phyloP scores from a whole-genome alignment of 2,113 vertebrate species.

The Nestor notabilis region DNA sequence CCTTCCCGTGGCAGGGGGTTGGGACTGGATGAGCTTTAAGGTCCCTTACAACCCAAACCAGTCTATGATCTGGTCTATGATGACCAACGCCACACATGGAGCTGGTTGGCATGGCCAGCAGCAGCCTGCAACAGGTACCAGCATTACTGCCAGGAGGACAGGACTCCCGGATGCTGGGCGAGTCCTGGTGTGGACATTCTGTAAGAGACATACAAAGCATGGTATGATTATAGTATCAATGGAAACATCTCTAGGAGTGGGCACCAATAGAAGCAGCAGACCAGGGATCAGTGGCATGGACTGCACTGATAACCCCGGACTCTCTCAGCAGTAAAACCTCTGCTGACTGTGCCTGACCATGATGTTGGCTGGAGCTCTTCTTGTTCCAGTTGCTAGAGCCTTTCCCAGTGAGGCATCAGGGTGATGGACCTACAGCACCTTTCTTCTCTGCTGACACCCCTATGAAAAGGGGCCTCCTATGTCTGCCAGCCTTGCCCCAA shows the following conservation, averaged over 20 bases:
- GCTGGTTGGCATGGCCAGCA: not conserved
- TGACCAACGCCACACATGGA: not conserved
- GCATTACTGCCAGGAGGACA: rapidly evolving
- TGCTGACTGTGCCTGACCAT: not conserved
- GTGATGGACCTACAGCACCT: not conserved
- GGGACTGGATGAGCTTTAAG: not conserved
- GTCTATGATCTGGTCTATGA: not conserved
- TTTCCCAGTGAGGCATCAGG: not conserved
- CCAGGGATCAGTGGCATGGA: not conserved
- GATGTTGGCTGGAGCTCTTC: not conserved
- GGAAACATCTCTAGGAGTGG: not conserved
- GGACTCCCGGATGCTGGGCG: not conserved
- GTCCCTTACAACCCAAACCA: not conserved
- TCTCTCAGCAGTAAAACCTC: too few relatives aligned
- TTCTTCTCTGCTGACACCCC: not conserved
- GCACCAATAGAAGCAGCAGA: too few relatives aligned
- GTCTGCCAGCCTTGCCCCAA: rapidly evolving
- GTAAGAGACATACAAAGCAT: not conserved
- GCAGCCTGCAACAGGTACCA: not conserved
- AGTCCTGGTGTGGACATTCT: not conserved
- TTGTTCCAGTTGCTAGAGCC: not conserved
- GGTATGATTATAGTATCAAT: not conserved
- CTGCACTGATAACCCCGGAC: too few relatives aligned
- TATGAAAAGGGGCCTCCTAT: rapidly evolving
- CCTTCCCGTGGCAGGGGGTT: not conserved